A percentile compares a stretch with the other conserved stretches of the same genome.
Evolutionary conservation across 2,113 vertebrate species (phyloP).

Genomic region (Cavia aperea): DNA sequence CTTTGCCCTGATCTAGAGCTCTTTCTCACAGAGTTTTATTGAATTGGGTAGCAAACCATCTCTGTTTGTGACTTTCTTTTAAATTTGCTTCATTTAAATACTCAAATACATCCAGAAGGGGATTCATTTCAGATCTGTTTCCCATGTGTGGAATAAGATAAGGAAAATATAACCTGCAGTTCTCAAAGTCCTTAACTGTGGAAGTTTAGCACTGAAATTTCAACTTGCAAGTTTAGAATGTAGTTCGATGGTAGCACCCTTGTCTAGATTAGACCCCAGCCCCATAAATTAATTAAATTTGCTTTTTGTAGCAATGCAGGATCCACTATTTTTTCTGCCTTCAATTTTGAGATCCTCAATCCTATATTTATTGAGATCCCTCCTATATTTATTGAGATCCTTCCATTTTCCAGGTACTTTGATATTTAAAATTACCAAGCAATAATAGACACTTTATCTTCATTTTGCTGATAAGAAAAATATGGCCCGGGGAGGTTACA

Average conservation of each 20-base stretch:
- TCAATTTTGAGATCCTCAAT: not conserved
- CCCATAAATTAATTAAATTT: not conserved
- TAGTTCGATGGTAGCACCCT: not conserved
- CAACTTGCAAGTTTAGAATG: not conserved
- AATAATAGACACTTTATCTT: not conserved
- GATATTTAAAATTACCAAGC: not conserved
- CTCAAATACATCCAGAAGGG: not conserved
- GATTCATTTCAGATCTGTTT: slow-evolving; percentile 2
- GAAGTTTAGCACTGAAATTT: not conserved
- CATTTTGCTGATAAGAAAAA: slow-evolving; percentile 22
- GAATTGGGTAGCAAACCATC: not conserved
- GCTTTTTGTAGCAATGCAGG: not conserved
- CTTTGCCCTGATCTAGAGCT: not conserved
- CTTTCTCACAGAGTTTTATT: not conserved
- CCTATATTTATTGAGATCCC: not conserved
- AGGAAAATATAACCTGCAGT: not conserved
- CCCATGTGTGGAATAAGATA: not conserved
- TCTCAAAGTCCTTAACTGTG: not conserved
- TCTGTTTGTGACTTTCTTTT: slow-evolving; percentile 2
- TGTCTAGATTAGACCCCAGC: not conserved
- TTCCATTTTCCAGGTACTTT: not conserved
- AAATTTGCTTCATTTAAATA: slow-evolving; percentile 14
- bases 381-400: not conserved
- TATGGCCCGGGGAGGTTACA: not conserved
- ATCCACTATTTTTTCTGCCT: not conserved